These are phyloP conservation scores for Apostichopus californicus DNA, from an alignment of 35 echinoderm and acorn worm species.

Conservation along the genomic window DNA sequence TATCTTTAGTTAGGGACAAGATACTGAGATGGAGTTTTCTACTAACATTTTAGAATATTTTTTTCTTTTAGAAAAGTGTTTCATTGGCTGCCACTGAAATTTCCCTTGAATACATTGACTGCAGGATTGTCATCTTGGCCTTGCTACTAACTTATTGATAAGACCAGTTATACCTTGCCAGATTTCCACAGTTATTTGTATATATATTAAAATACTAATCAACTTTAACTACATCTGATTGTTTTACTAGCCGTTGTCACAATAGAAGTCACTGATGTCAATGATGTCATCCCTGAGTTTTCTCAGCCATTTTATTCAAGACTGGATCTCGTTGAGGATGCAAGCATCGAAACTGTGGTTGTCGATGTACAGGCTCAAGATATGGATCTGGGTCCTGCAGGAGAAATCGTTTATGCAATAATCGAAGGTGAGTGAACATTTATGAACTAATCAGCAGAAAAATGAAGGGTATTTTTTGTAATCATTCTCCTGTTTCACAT, in stretches of 20 bases:
- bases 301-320: constrained; percentile 71
- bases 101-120: too few species aligned
- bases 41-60: too few species aligned
- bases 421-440: constrained; percentile 44
- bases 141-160: too few species aligned
- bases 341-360: constrained; percentile 51
- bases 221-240: background rate
- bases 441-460: background rate
- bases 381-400: constrained; percentile 64
- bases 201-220: background rate
- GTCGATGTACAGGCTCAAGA: constrained; percentile 73
- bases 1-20: too few species aligned
- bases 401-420: constrained; percentile 72
- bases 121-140: too few species aligned
- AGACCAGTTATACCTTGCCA: too few species aligned
- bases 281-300: constrained; percentile 77
- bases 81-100: too few species aligned
- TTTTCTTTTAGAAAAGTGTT: too few species aligned
- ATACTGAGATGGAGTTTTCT: too few species aligned
- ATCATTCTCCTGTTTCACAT: too few species aligned
- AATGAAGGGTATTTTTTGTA: too few species aligned
- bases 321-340: constrained; percentile 73
- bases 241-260: constrained; percentile 65
- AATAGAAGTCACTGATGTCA: constrained; percentile 80
- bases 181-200: too few species aligned